phyloP scores from a whole-genome alignment of 2,797 vertebrate species.

The Acrossocheilus wenchowensis region DNA sequence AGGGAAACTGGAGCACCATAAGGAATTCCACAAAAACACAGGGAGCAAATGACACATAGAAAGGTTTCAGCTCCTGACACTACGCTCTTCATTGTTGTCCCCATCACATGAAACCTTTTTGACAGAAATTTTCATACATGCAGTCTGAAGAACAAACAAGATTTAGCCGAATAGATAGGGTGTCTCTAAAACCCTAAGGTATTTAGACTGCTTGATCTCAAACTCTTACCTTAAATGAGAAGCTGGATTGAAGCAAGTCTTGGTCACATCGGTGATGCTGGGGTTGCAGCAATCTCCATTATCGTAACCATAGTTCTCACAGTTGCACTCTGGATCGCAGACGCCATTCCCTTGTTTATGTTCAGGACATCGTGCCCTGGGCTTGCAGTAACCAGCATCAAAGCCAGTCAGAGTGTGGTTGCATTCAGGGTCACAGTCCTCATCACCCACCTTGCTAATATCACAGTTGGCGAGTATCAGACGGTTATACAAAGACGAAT shows the following conservation, averaged over 20 bases:
- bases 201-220: neutral
- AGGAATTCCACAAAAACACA: neutral
- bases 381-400: constrained; percentile 90
- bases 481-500: constrained; percentile 90
- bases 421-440: constrained; percentile 91
- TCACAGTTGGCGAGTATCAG: constrained; percentile 96
- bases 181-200: neutral
- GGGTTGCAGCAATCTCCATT: constrained; percentile 96
- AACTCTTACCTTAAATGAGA: constrained; percentile 91
- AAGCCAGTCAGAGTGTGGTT: constrained; percentile 94
- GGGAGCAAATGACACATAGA: neutral
- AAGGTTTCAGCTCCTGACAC: neutral
- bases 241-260: constrained; percentile 95
- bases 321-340: constrained; percentile 96
- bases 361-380: constrained; percentile 79
- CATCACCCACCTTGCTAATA: constrained; percentile 92
- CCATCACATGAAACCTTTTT: neutral
- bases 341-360: constrained; percentile 89
- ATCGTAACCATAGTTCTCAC: constrained; percentile 89
- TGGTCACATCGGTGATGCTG: constrained; percentile 93
- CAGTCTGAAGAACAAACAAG: neutral
- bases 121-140: neutral
- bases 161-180: neutral
- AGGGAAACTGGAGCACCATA: neutral
- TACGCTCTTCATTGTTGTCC: neutral